Percentiles rank a stretch among this genome's conserved stretches.
Evolutionary conservation across 2,113 vertebrate genomes (phyloP).

Genomic region (Cynopterus brachyotis): DNA sequence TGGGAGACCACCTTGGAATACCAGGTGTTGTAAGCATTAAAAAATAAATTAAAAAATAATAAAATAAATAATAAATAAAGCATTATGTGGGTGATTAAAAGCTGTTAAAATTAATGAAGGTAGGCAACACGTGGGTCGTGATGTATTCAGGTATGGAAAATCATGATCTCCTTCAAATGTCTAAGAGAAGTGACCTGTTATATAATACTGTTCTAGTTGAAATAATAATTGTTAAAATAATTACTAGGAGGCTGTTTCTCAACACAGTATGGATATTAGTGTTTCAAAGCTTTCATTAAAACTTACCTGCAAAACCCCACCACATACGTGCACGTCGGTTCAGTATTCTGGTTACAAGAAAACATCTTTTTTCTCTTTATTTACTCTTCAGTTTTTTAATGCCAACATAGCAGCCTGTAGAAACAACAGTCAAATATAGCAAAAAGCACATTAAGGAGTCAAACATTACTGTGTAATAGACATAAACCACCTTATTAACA

Average conservation of each 20-base stretch:
- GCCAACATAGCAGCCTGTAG: slow-evolving; percentile 33
- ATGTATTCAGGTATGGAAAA: background rate
- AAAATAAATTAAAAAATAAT: no score
- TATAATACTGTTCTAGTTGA: background rate
- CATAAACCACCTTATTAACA: slow-evolving; percentile 71
- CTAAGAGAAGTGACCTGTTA: background rate
- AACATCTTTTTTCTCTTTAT: slow-evolving; percentile 30
- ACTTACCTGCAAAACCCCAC: background rate
- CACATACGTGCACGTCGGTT: background rate
- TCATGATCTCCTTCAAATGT: background rate
- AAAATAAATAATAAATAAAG: no score
- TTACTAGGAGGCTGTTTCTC: background rate
- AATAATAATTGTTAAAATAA: background rate
- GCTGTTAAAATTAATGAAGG: background rate
- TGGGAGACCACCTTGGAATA: no score
- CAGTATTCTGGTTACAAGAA: background rate
- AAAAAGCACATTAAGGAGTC: slow-evolving; percentile 37
- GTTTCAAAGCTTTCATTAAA: background rate
- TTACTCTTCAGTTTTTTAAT: slow-evolving; percentile 52
- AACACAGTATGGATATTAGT: background rate
- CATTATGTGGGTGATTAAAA: background rate
- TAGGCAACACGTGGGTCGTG: accelerated
- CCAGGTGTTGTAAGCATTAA: no score
- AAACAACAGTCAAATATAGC: slow-evolving; percentile 46
- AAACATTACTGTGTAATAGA: background rate